Evolutionary conservation across 2,888 invertebrate genomes (phyloP).

Genomic region (Molanna angustata): DNA sequence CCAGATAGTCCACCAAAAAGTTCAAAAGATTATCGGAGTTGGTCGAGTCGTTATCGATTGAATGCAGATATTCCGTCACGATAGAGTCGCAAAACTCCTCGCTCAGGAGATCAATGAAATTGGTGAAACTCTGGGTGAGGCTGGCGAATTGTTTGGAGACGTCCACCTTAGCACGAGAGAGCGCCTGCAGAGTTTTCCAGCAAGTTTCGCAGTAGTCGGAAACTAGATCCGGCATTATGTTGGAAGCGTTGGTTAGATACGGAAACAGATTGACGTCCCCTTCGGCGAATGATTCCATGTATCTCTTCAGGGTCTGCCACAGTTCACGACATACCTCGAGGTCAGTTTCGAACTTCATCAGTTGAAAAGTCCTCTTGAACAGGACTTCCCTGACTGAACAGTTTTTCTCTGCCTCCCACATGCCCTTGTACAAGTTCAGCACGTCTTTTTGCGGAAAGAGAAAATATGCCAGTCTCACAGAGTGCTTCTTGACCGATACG

Average conservation of each 20-base stretch:
- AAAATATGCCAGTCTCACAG: constrained; percentile 36
- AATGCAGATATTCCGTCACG: constrained; percentile 34
- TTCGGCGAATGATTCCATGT: constrained; percentile 16
- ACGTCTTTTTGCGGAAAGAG: constrained; percentile 31
- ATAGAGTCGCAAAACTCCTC: constrained; percentile 34
- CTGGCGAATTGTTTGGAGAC: background rate
- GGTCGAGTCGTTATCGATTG: constrained; percentile 4
- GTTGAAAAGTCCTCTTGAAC: constrained; percentile 20
- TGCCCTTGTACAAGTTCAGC: constrained; percentile 19
- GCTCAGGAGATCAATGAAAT: constrained; percentile 30
- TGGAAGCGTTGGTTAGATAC: constrained; percentile 6
- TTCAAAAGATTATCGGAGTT: constrained; percentile 8
- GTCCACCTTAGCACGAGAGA: constrained; percentile 10
- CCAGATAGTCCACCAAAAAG: constrained; percentile 21
- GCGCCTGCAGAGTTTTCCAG: constrained; percentile 18
- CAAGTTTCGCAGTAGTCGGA: constrained; percentile 14
- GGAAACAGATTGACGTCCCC: constrained; percentile 16
- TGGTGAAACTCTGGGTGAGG: background rate
- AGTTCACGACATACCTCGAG: constrained; percentile 4
- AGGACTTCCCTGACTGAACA: constrained; percentile 23
- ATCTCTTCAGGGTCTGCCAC: constrained; percentile 18
- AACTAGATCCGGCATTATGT: constrained; percentile 7
- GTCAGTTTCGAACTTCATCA: constrained; percentile 10
- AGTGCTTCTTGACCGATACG: constrained; percentile 39
- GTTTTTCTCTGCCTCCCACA: constrained; percentile 26